Base-by-base conservation (phyloP, 2,113 vertebrate genomes). In the Petroica traversi region DNA sequence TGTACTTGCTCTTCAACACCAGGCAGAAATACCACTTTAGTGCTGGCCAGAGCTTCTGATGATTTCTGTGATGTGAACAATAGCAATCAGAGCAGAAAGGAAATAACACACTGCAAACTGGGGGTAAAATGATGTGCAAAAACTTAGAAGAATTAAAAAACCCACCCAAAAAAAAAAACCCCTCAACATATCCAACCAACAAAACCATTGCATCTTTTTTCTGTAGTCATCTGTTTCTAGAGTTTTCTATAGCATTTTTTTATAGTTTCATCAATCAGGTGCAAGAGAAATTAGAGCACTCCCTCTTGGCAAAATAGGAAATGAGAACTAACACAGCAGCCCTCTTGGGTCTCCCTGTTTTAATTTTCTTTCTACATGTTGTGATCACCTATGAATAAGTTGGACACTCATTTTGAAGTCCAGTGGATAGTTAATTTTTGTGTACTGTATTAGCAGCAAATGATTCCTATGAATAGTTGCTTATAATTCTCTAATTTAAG, bases 401-500 rank as follows among this genome's bases (percentile, higher is more conserved):
- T 49, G 59, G 74, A 66, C 34, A 36, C 25, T 36, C 13, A 52
- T 81, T 84, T 19, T 74, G 59, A 91, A 77, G 25, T 79, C 54
- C 54, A 55, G 19, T 25, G 31, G 29, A 79, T 13, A 72, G 29
- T 24, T 73, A 62, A 52, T 54, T 89, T 91, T 76, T 89, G 46
- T 31, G 18, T 64, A 31, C 14, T 31, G 11, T 87, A 75, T 73
- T n/a, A 91, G 59, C 19, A 77, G 41, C 41, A 81, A 87, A 54
- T 77, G 3, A 33, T 66, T 77, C 31, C 33, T 84, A 54, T 71
- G 26, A 89, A 62, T 28, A 92, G 25, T 73, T 80, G 11, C 33
- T 77, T 87, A 31, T 33, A 36, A 88, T 75, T 79, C 33, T 85
- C 46, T 94, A 68, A 91, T 91, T 89, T 92, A 87, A 59, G 34